Evolutionary conservation across 2,797 vertebrate genomes (phyloP).

Genomic region (Cynopterus sphinx): DNA sequence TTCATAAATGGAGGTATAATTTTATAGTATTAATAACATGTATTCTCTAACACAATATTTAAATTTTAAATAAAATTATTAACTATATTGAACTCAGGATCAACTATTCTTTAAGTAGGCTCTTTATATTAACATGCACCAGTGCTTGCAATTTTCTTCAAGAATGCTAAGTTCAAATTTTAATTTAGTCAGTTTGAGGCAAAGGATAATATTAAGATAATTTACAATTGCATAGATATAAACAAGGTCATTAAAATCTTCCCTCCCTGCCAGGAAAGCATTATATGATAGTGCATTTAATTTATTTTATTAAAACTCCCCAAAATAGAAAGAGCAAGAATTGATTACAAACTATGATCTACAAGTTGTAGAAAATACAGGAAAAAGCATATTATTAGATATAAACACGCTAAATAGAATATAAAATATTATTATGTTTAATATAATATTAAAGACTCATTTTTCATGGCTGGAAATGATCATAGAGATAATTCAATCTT

Average conservation of each 20-base stretch:
- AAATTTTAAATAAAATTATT: not conserved
- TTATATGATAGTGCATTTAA: not conserved
- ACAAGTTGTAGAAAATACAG: not conserved
- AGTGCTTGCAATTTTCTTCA: not conserved
- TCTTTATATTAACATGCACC: not conserved
- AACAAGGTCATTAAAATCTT: slow-evolving; percentile 29
- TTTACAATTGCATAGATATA: not conserved
- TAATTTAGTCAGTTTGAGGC: not conserved
- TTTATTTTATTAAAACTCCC: not conserved
- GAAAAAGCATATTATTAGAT: not conserved
- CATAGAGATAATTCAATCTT: not conserved
- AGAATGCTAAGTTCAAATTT: slow-evolving; percentile 18
- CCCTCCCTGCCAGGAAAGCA: not conserved
- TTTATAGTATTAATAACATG: not conserved
- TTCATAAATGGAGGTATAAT: not conserved
- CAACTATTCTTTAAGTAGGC: not conserved
- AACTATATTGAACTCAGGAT: not conserved
- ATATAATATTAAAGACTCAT: not conserved
- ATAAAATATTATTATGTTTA: not conserved
- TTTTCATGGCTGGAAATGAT: not conserved
- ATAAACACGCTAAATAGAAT: not conserved
- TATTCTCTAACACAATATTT: not conserved
- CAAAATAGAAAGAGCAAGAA: not conserved
- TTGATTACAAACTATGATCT: not conserved
- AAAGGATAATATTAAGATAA: not conserved